Percentiles rank a stretch among this genome's conserved stretches.
phyloP scores from a whole-genome alignment of 2,888 invertebrate species.

The Caradrina kadenii region DNA sequence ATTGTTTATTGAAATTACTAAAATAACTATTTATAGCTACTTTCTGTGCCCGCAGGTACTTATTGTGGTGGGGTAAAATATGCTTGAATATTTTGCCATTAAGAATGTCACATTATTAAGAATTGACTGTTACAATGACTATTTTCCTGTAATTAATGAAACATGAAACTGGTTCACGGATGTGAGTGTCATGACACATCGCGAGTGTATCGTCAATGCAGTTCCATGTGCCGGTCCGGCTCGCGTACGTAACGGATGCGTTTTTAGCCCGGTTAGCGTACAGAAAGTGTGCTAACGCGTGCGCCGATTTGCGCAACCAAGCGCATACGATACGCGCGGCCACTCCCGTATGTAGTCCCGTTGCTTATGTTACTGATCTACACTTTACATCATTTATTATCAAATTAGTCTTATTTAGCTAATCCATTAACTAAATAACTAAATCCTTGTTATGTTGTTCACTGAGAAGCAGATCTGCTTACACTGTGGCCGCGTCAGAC shows the following conservation, averaged over 20 bases:
- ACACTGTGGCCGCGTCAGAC: too few relatives aligned
- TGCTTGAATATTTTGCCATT: not conserved
- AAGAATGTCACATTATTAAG: constrained; percentile 16
- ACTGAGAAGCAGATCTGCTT: not conserved
- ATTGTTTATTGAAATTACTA: not conserved
- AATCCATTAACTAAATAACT: constrained; percentile 6
- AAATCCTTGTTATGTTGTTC: not conserved
- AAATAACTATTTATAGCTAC: constrained; percentile 5
- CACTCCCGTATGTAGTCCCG: constrained; percentile 79
- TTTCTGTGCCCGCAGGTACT: not conserved
- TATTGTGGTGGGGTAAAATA: constrained; percentile 7
- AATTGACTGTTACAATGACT: constrained; percentile 25
- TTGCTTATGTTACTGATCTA: constrained; percentile 64
- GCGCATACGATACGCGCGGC: constrained; percentile 81
- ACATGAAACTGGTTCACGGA: constrained; percentile 55
- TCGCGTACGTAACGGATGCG: constrained; percentile 79
- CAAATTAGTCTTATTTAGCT: constrained; percentile 5
- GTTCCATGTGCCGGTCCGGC: constrained; percentile 56
- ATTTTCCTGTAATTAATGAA: constrained; percentile 57
- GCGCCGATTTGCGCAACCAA: constrained; percentile 81
- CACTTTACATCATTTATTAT: constrained; percentile 30
- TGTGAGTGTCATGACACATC: constrained; percentile 57
- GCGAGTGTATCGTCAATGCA: constrained; percentile 57
- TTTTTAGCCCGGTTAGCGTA: constrained; percentile 82
- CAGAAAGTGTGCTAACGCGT: constrained; percentile 87